Evolutionary conservation across 64 coral and sea anemone genomes (phyloP).

Genomic region (Dendronephthya gigantea): DNA sequence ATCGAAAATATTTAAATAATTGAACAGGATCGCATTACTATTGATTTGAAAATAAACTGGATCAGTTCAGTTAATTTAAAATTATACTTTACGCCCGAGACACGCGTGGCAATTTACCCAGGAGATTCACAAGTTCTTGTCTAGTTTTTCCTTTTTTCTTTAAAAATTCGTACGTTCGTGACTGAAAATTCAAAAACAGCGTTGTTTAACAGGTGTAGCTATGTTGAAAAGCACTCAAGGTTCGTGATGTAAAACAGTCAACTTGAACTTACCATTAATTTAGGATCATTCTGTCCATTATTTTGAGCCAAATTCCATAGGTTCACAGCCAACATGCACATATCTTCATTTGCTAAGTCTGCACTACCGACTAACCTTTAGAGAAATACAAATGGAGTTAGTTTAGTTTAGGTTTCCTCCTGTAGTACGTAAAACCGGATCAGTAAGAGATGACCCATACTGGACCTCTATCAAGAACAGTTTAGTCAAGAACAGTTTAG

Average conservation of each 20-base stretch:
- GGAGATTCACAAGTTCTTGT: not conserved
- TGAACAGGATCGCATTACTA: not conserved
- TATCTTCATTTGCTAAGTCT: not conserved
- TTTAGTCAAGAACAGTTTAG: too few species aligned
- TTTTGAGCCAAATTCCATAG: constrained; percentile 6
- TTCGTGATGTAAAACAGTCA: not conserved
- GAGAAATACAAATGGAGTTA: not conserved
- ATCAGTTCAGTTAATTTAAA: not conserved
- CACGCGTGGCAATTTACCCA: not conserved
- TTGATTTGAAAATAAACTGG: too few species aligned
- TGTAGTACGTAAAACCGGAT: not conserved
- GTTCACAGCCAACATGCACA: not conserved
- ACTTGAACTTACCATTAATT: not conserved
- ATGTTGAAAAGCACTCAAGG: not conserved
- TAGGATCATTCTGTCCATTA: not conserved
- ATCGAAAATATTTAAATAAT: not conserved
- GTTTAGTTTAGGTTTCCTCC: not conserved
- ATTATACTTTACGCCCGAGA: not conserved
- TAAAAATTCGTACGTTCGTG: not conserved
- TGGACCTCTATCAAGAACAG: too few species aligned
- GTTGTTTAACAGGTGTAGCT: too few species aligned
- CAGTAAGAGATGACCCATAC: not conserved
- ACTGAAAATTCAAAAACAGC: not conserved
- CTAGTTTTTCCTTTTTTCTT: not conserved
- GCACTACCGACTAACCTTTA: not conserved